These are phyloP conservation scores for Meloidogyne floridensis DNA, from an alignment of 1,140 invertebrate genomes.

Conservation along the genomic window DNA sequence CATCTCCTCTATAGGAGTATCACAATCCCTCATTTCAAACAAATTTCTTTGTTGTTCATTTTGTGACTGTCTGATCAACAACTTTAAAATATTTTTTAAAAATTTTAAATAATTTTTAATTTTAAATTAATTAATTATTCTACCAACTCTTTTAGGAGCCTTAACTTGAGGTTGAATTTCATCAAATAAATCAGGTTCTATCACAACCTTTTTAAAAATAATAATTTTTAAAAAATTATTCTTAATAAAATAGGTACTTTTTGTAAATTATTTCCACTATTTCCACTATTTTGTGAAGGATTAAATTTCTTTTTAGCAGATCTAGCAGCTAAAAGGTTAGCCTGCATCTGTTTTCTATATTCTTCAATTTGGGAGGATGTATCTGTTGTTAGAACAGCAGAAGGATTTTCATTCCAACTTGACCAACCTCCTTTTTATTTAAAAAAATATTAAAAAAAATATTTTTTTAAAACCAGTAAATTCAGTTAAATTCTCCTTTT, in stretches of 20 bases:
- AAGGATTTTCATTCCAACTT: slow-evolving; percentile 14
- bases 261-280: not conserved
- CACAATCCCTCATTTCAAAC: slow-evolving; percentile 6
- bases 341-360: slow-evolving; percentile 23
- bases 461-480: not conserved
- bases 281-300: not conserved
- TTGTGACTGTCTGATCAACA: not conserved
- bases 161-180: slow-evolving; percentile 22
- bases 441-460: not conserved
- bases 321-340: not conserved
- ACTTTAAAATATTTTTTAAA: not conserved
- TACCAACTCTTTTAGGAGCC: slow-evolving; percentile 20
- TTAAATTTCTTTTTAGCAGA: not conserved
- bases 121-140: not conserved
- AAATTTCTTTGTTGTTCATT: not conserved
- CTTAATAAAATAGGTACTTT: not conserved
- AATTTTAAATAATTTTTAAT: not conserved
- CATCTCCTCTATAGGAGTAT: not conserved
- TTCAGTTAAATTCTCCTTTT: not conserved
- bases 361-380: slow-evolving; percentile 20
- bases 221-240: not conserved
- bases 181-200: slow-evolving; percentile 20
- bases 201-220: not conserved
- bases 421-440: slow-evolving; percentile 1
- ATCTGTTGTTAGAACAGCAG: not conserved